Conservation (phyloP, 2,113 vertebrate species). For the Amphiprion percula region DNA sequence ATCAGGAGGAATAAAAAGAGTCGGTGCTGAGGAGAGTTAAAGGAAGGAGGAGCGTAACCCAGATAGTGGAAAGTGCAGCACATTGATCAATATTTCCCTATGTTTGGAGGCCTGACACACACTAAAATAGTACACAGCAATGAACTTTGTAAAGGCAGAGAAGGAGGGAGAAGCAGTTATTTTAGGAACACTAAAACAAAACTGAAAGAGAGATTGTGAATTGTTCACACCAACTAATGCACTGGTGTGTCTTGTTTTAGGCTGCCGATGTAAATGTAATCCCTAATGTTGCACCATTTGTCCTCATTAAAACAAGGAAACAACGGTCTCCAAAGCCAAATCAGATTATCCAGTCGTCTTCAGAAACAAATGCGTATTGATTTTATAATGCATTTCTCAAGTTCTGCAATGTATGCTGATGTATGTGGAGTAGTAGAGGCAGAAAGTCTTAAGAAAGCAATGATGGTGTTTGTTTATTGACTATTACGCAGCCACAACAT, state of each 20-base stretch:
- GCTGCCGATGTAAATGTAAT: not conserved
- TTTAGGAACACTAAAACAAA: constrained; percentile 2
- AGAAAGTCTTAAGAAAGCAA: not conserved
- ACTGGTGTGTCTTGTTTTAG: not conserved
- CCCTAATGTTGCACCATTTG: not conserved
- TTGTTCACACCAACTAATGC: not conserved
- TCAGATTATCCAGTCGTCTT: constrained; percentile 7
- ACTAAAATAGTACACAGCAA: constrained; percentile 16
- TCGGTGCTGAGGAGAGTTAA: not conserved
- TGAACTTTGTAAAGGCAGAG: constrained; percentile 18
- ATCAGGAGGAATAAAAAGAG: not conserved
- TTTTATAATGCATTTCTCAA: constrained; percentile 10
- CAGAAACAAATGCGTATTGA: not conserved
- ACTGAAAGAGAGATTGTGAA: not conserved
- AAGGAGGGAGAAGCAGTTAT: not conserved
- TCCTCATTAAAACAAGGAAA: constrained; percentile 18
- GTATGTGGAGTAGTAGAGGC: not conserved
- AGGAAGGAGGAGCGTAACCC: not conserved
- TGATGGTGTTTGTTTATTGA: not conserved
- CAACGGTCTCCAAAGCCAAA: not conserved
- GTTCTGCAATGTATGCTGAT: constrained; percentile 1
- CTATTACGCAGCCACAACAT: too few relatives aligned
- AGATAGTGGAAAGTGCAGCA: constrained; percentile 25
- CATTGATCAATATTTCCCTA: constrained; percentile 34
- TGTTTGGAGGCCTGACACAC: not conserved